Conservation (phyloP, 2,797 vertebrate species). For the Chloroceryle inda region DNA sequence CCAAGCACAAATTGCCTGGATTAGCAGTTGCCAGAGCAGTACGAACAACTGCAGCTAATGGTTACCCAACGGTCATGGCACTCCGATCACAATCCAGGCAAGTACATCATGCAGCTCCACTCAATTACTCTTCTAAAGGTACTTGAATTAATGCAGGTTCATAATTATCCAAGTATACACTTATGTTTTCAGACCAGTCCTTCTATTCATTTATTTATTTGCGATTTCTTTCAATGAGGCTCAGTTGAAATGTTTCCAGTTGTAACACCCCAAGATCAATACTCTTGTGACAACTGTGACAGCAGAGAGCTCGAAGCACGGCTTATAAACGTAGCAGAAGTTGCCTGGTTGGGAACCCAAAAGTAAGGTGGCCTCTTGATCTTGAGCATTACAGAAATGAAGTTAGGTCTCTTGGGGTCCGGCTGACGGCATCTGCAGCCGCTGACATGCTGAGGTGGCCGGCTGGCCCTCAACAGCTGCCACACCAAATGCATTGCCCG, state of each 20-base stretch:
- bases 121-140: background rate
- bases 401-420: background rate
- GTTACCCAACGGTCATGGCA: background rate
- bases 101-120: background rate
- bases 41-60: background rate
- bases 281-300: background rate
- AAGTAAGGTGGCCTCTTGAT: background rate
- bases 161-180: background rate
- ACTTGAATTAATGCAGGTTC: background rate
- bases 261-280: background rate
- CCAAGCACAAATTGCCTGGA: background rate
- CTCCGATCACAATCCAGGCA: background rate
- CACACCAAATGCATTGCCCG: background rate
- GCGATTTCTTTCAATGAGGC: background rate
- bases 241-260: background rate
- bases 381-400: background rate
- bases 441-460: accelerated
- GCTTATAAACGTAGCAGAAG: background rate
- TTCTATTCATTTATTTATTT: background rate
- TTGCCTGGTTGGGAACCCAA: background rate
- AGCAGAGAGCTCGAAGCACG: background rate
- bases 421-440: background rate
- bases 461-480: no score
- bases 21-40: background rate
- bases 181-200: background rate